Evolutionary conservation across 2,888 invertebrate species (phyloP), one percentile per base, ranked within the genome.

Genomic region (Cataglyphis livida): DNA sequence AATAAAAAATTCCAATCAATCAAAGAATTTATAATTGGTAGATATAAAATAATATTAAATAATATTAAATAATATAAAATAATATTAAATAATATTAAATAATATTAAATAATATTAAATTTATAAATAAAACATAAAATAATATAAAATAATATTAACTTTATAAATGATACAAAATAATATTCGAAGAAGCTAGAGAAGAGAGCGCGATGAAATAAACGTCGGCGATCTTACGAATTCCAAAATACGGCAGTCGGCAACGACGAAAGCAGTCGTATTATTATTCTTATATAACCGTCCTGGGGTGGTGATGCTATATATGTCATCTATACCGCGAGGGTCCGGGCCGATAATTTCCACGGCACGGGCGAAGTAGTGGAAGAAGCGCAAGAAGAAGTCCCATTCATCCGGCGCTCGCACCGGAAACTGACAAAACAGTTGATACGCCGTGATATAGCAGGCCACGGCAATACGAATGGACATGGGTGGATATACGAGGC

Each of bases 401-500:
- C 92, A 93, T 93, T 93, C 93, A 93, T 93, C 88, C 85, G 79
- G 79, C 84, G 88, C 82, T 87, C 82, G 81, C 85, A 89, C 87
- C 87, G 85, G 87, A 91, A 94, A 93, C 93, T 93, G 94, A 94
- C 93, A 94, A 94, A 93, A 94, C 93, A 94, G 93, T 93, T 93
- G 93, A 93, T 94, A 93, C 91, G 92, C 90, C 85, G 87, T 91
- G 93, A 93, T 92, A 93, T 92, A 92, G 92, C 89, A 85, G 87
- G 70, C 79, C 76, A 35, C 62, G 84, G 85, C 90, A 91, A 91
- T 93, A 92, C 92, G 92, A 93, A 93, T 93, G 91, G 89, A 91
- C 91, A 87, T 87, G 74, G 85, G 71, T 84, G 88, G 86, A 91
- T 89, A 89, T 87, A 88, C 84, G 88, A 88, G 87, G 81, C 57